Conservation (phyloP, 2,888 invertebrate genomes). For the Gnatocerus cornutus region DNA sequence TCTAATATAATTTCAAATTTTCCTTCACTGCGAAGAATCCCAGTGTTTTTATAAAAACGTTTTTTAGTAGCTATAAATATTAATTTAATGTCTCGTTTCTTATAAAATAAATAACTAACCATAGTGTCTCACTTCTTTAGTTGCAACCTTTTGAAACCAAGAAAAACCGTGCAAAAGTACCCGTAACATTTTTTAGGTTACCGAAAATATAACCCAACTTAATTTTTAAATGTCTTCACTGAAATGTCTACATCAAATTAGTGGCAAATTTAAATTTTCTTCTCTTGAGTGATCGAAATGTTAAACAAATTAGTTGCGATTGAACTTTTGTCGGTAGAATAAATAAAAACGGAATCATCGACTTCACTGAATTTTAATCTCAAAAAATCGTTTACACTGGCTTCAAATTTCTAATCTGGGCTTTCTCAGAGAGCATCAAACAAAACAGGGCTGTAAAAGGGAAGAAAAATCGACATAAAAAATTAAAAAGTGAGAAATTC, state of each 20-base stretch:
- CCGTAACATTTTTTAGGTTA: constrained; percentile 33
- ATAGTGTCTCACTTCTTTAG: constrained; percentile 12
- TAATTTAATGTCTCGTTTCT: background rate
- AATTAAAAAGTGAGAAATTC: constrained; percentile 3
- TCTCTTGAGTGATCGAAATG: too few relatives aligned
- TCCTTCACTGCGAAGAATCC: constrained; percentile 79
- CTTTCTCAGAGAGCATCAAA: too few relatives aligned
- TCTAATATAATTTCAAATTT: constrained; percentile 92
- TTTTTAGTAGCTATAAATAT: constrained; percentile 43
- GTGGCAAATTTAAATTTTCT: too few relatives aligned
- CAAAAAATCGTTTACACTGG: too few relatives aligned
- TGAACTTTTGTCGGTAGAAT: too few relatives aligned
- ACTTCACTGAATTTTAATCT: too few relatives aligned
- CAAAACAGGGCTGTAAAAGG: too few relatives aligned
- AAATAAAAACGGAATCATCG: too few relatives aligned
- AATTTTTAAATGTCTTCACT: background rate
- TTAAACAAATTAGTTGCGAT: too few relatives aligned
- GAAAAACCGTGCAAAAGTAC: constrained; percentile 3
- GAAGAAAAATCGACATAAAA: background rate
- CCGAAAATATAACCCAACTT: constrained; percentile 1
- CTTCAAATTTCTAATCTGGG: too few relatives aligned
- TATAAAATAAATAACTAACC: constrained; percentile 11
- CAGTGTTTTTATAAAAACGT: constrained; percentile 75
- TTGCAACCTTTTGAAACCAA: background rate
- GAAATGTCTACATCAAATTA: too few relatives aligned